These are phyloP conservation scores for Cassiopea andromeda DNA, from an alignment of 30 jellyfish, hydroid and myxozoan genomes.

Conservation along the genomic window DNA sequence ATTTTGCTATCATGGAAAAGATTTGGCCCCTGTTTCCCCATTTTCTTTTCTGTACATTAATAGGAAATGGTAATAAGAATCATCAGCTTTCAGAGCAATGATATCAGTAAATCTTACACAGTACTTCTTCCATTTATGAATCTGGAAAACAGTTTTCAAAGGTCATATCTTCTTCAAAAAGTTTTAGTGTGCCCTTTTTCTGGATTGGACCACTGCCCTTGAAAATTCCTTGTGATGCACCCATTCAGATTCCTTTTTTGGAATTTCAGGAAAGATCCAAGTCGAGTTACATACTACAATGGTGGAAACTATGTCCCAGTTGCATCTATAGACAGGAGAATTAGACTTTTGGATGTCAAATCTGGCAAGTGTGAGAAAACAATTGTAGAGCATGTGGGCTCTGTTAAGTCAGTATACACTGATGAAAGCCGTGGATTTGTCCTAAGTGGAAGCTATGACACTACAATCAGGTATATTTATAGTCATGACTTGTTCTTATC, in stretches of 20 bases:
- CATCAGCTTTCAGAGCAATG: too few species aligned
- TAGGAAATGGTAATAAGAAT: too few species aligned
- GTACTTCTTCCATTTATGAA: too few species aligned
- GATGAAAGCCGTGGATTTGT: constrained; percentile 65
- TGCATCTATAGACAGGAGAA: constrained; percentile 88
- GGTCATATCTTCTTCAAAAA: too few species aligned
- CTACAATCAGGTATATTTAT: constrained; percentile 84
- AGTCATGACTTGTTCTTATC: too few species aligned
- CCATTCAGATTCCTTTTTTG: neutral
- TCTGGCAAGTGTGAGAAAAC: constrained; percentile 74
- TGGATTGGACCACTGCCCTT: too few species aligned
- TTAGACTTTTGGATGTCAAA: constrained; percentile 66
- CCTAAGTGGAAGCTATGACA: constrained; percentile 94
- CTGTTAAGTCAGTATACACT: constrained; percentile 75
- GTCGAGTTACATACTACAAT: constrained; percentile 69
- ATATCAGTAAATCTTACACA: too few species aligned
- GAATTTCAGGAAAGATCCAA: constrained; percentile 70
- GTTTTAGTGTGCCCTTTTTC: too few species aligned
- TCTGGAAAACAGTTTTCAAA: too few species aligned
- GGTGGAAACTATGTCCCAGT: constrained; percentile 78
- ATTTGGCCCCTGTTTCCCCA: too few species aligned
- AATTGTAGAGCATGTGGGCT: constrained; percentile 86
- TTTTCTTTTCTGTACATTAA: too few species aligned
- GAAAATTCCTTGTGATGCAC: neutral
- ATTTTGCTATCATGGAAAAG: too few species aligned